Evolutionary conservation across 1,140 invertebrate species (phyloP).

Genomic region (Colletes latitarsis): DNA sequence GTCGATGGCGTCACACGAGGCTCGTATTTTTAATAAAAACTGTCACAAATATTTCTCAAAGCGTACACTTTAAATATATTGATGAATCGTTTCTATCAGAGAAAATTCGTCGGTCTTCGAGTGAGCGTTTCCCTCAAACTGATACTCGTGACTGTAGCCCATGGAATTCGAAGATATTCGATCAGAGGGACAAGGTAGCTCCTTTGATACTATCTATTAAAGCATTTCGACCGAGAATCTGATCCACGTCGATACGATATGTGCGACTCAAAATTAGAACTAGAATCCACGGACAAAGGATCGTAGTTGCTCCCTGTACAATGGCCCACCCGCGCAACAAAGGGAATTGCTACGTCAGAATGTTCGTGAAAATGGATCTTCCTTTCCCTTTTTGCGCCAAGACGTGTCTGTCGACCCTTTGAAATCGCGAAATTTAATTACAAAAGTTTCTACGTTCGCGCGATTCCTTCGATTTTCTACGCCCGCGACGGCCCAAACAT

Average conservation of each 20-base stretch:
- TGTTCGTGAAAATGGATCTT: constrained; percentile 2
- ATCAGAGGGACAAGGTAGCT: too few relatives aligned
- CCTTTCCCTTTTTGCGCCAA: neutral
- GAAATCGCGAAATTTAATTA: neutral
- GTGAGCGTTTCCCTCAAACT: too few relatives aligned
- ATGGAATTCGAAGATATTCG: too few relatives aligned
- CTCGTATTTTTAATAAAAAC: too few relatives aligned
- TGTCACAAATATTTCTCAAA: too few relatives aligned
- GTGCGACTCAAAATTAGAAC: neutral
- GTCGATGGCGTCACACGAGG: too few relatives aligned
- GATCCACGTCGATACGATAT: neutral
- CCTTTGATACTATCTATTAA: neutral
- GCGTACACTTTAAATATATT: too few relatives aligned
- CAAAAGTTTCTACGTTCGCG: neutral
- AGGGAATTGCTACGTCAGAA: neutral
- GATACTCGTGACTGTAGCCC: too few relatives aligned
- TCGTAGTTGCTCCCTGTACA: neutral
- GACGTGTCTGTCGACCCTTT: neutral
- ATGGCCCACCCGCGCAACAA: neutral
- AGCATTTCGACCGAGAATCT: neutral
- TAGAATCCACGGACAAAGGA: neutral
- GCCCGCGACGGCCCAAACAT: too few relatives aligned
- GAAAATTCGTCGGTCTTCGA: too few relatives aligned
- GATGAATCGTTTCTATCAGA: too few relatives aligned
- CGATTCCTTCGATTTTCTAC: too few relatives aligned